Conservation (phyloP, 2,113 vertebrate species). For the Myotis lucifugus region DNA sequence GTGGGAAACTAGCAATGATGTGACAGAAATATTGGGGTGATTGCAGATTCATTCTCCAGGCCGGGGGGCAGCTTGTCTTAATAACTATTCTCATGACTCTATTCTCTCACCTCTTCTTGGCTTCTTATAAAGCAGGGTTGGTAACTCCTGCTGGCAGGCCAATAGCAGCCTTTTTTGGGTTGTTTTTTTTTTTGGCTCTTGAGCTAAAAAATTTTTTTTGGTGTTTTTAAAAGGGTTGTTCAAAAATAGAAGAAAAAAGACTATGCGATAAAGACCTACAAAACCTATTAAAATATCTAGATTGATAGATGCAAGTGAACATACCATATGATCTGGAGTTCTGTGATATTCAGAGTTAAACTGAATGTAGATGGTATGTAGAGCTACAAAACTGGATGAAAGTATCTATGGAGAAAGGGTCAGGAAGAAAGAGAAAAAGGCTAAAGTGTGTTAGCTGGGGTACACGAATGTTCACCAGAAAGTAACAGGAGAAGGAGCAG, state of each 20-base stretch:
- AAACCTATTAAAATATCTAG: background rate
- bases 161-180: background rate
- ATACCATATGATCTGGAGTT: background rate
- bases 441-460: background rate
- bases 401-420: background rate
- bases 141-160: background rate
- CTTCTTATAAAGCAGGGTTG: background rate
- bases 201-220: background rate
- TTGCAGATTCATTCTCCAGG: background rate
- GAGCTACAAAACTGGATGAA: background rate
- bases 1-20: background rate
- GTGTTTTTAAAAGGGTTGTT: background rate
- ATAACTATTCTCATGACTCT: background rate
- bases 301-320: background rate
- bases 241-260: background rate
- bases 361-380: background rate
- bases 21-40: background rate
- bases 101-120: background rate
- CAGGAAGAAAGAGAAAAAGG: background rate
- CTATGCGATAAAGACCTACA: background rate
- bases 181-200: background rate
- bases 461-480: background rate
- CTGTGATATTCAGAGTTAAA: background rate
- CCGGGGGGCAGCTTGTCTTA: background rate
- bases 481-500: background rate